These are phyloP conservation scores for Anabacerthia variegaticeps DNA, from an alignment of 2,797 vertebrate species.

Conservation along the genomic window DNA sequence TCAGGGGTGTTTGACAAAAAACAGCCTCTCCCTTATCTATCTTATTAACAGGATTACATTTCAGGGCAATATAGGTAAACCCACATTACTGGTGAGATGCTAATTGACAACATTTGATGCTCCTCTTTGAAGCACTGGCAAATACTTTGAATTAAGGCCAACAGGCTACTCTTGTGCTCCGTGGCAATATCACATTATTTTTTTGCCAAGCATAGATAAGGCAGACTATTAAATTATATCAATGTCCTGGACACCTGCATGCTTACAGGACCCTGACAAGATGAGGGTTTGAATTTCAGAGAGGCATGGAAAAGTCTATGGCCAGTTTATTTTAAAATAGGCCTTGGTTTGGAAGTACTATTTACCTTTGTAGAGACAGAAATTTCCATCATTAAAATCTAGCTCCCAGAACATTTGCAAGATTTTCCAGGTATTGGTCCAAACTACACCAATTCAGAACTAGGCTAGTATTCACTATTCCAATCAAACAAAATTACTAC, in stretches of 20 bases:
- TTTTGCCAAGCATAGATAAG: slow-evolving; percentile 16
- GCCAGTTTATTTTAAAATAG: not conserved
- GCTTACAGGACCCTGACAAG: not conserved
- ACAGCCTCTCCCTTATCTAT: not conserved
- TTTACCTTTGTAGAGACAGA: not conserved
- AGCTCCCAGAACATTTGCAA: not conserved
- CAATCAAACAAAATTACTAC: not conserved
- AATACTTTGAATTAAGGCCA: slow-evolving; percentile 22
- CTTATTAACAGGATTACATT: slow-evolving; percentile 21
- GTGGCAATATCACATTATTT: slow-evolving; percentile 10
- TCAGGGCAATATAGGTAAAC: not conserved
- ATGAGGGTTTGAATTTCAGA: not conserved
- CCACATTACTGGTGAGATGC: not conserved
- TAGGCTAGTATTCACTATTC: not conserved
- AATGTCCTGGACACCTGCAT: not conserved
- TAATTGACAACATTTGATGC: not conserved
- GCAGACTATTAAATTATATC: not conserved
- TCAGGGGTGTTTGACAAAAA: not conserved
- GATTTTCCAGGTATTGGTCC: not conserved
- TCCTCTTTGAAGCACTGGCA: not conserved
- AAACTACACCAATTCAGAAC: not conserved
- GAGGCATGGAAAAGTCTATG: not conserved
- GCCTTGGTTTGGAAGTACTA: not conserved
- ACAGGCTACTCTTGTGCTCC: slow-evolving; percentile 7
- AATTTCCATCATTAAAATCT: not conserved